phyloP scores from a whole-genome alignment of 2,888 invertebrate species.

The Drosophila subsilvestris region DNA sequence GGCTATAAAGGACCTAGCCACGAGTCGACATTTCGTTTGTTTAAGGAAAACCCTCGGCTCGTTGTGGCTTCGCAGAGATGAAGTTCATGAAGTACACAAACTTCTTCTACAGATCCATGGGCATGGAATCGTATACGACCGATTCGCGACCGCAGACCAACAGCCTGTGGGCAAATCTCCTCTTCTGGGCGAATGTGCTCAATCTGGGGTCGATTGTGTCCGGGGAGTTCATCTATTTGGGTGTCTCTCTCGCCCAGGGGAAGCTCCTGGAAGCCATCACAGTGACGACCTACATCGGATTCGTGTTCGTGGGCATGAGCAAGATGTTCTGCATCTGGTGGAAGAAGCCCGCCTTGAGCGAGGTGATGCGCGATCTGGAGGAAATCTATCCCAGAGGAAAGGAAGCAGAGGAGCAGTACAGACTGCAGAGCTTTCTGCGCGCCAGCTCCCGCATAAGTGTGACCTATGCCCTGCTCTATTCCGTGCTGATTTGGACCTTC shows the following conservation, averaged over 20 bases:
- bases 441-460: slow-evolving; percentile 59
- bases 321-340: slow-evolving; percentile 78
- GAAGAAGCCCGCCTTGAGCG: slow-evolving; percentile 61
- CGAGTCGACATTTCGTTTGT: background rate
- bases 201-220: slow-evolving; percentile 59
- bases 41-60: too few relatives aligned
- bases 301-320: slow-evolving; percentile 67
- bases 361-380: slow-evolving; percentile 61
- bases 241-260: slow-evolving; percentile 53
- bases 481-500: slow-evolving; percentile 80
- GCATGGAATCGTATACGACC: slow-evolving; percentile 63
- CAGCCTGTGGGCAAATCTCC: slow-evolving; percentile 25
- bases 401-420: slow-evolving; percentile 45
- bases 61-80: slow-evolving; percentile 39
- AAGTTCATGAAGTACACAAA: slow-evolving; percentile 72
- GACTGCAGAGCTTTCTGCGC: slow-evolving; percentile 51
- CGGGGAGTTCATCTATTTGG: slow-evolving; percentile 67
- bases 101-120: slow-evolving; percentile 71
- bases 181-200: slow-evolving; percentile 60
- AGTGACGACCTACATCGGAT: slow-evolving; percentile 79
- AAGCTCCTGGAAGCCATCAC: slow-evolving; percentile 74
- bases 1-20: slow-evolving; percentile 43
- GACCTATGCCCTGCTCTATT: slow-evolving; percentile 73
- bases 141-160: background rate
- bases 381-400: slow-evolving; percentile 59